Evolutionary conservation across 2,797 vertebrate species (phyloP).

Genomic region (Anableps anableps): DNA sequence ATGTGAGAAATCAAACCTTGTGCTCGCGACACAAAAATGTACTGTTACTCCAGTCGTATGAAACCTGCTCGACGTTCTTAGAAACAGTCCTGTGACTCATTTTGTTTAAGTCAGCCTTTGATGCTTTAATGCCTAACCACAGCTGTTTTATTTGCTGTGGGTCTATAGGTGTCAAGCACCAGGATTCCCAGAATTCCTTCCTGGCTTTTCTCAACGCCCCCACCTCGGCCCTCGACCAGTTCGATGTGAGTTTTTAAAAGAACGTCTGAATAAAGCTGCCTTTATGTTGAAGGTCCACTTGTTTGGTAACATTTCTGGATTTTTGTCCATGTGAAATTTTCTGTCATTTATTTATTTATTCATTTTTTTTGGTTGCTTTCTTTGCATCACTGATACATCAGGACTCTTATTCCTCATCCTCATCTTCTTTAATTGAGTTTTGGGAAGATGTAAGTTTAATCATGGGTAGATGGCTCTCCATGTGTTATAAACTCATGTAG

Average conservation of each 20-base stretch:
- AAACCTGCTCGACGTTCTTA: conserved; percentile 9
- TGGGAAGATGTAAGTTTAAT: conserved; percentile 96
- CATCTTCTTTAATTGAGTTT: conserved; percentile 97
- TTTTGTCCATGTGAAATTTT: conserved; percentile 16
- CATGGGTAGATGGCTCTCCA: conserved; percentile 48
- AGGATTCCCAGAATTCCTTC: conserved; percentile 99
- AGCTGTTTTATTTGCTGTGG: conserved; percentile 50
- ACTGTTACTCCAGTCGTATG: conserved; percentile 51
- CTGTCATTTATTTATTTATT: conserved; percentile 33
- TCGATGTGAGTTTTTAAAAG: conserved; percentile 87
- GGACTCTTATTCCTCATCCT: conserved; percentile 96
- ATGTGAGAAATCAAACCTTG: conserved; percentile 29
- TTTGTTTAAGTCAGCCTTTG: conserved; percentile 56
- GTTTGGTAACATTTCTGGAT: neutral
- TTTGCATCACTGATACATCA: conserved; percentile 87
- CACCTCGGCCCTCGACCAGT: conserved; percentile 94
- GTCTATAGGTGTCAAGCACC: conserved; percentile 95
- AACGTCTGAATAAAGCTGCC: neutral
- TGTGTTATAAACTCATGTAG: conserved; percentile 28
- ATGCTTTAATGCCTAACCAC: conserved; percentile 49
- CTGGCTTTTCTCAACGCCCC: conserved; percentile 97
- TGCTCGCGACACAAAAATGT: conserved; percentile 21
- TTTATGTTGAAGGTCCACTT: neutral
- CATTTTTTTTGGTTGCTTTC: conserved; percentile 53
- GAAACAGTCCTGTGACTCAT: conserved; percentile 56